Percentiles rank a stretch among this genome's conserved stretches.
Evolutionary conservation across 2,888 invertebrate genomes (phyloP).

Genomic region (Rhamphomyia laevipes): DNA sequence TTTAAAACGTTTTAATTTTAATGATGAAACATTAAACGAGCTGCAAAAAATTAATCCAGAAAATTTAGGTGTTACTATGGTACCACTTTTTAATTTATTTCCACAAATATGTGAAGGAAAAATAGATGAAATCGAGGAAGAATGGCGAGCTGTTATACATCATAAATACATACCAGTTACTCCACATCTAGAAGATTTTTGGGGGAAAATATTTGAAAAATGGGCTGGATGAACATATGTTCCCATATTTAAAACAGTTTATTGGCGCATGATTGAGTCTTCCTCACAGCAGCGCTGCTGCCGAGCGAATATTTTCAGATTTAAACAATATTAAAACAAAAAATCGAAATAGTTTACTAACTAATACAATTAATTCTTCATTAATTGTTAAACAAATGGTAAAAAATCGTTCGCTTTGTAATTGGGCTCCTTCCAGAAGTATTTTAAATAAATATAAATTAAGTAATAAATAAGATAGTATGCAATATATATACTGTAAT

Average conservation of each 20-base stretch:
- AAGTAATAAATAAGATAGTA: too few species aligned
- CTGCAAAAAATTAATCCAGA: neutral
- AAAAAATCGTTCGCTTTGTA: too few species aligned
- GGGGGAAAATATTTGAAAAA: neutral
- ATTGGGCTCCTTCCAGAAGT: too few species aligned
- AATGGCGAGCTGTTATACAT: neutral
- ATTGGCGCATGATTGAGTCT: neutral
- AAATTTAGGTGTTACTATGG: neutral
- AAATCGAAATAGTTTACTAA: too few species aligned
- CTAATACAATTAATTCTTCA: too few species aligned
- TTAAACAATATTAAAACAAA: neutral
- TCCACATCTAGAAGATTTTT: neutral
- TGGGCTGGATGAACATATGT: neutral
- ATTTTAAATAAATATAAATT: too few species aligned
- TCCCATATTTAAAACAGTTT: neutral
- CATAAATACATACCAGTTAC: neutral
- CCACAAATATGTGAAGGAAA: neutral
- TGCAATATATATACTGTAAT: too few species aligned
- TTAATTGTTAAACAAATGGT: too few species aligned
- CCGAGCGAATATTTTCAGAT: neutral
- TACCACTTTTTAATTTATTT: neutral
- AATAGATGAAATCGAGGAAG: neutral
- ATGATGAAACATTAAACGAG: neutral
- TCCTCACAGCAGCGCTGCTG: neutral
- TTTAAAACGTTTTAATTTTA: neutral